phyloP scores from a whole-genome alignment of 2,797 vertebrate genomes.

The Pantherophis vulpinus region DNA sequence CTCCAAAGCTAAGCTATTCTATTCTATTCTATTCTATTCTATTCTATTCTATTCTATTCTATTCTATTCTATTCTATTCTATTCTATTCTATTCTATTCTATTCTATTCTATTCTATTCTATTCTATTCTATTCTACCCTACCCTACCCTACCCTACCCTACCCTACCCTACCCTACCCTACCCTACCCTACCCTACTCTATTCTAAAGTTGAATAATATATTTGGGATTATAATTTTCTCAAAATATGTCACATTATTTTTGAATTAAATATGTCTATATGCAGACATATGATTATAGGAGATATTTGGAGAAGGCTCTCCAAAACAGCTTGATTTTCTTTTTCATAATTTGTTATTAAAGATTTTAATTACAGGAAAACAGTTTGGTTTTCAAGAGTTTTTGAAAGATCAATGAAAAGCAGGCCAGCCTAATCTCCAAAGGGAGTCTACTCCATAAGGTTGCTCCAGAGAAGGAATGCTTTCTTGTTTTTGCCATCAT shows the following conservation, averaged over 20 bases:
- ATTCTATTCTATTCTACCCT: no score
- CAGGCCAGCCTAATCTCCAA: not conserved
- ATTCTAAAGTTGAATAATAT: not conserved
- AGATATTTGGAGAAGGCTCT: not conserved
- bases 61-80: no score
- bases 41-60: no score
- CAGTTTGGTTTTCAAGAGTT: not conserved
- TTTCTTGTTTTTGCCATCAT: not conserved
- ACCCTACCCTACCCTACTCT: no score
- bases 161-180: no score
- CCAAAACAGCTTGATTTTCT: not conserved
- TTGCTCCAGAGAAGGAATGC: not conserved
- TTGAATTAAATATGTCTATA: not conserved
- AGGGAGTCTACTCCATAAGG: not conserved
- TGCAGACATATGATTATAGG: not conserved
- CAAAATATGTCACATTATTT: not conserved
- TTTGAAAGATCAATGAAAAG: not conserved
- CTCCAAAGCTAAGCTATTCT: no score
- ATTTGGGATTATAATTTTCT: not conserved
- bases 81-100: no score
- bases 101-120: no score
- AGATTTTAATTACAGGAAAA: not conserved
- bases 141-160: no score
- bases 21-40: no score
- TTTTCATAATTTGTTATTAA: not conserved